A percentile compares a stretch with the other conserved stretches of the same genome.
Evolutionary conservation across 2,888 invertebrate species (phyloP).

Genomic region (Pheosia tremula): DNA sequence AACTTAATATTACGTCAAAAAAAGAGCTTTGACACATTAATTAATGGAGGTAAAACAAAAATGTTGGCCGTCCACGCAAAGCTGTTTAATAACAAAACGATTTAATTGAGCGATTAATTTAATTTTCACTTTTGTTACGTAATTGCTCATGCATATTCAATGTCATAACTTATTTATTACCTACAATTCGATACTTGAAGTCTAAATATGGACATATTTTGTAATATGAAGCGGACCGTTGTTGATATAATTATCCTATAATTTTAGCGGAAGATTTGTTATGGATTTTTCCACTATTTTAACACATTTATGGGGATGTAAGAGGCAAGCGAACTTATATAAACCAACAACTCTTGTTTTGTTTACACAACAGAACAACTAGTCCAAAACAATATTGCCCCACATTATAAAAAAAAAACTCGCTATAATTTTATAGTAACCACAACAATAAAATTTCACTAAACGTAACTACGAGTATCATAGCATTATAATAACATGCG

Average conservation of each 20-base stretch:
- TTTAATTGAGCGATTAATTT: conserved; percentile 18
- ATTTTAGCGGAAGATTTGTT: no score
- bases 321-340: no score
- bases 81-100: conserved; percentile 15
- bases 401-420: background rate
- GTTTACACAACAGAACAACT: no score
- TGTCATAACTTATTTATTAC: conserved; percentile 16
- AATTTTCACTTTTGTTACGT: conserved; percentile 14
- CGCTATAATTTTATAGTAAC: conserved; percentile 7
- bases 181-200: background rate
- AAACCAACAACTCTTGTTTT: no score
- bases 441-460: conserved; percentile 6
- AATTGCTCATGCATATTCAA: conserved; percentile 22
- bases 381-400: background rate
- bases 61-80: background rate
- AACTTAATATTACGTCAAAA: background rate
- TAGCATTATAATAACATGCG: conserved; percentile 19
- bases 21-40: conserved; percentile 22
- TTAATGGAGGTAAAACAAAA: conserved; percentile 20
- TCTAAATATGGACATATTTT: background rate
- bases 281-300: no score
- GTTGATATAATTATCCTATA: no score
- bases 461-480: conserved; percentile 17
- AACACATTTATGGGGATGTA: no score
- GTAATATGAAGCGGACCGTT: no score